Conservation (phyloP, 2,797 vertebrate genomes). For the Peromyscus aztecus region DNA sequence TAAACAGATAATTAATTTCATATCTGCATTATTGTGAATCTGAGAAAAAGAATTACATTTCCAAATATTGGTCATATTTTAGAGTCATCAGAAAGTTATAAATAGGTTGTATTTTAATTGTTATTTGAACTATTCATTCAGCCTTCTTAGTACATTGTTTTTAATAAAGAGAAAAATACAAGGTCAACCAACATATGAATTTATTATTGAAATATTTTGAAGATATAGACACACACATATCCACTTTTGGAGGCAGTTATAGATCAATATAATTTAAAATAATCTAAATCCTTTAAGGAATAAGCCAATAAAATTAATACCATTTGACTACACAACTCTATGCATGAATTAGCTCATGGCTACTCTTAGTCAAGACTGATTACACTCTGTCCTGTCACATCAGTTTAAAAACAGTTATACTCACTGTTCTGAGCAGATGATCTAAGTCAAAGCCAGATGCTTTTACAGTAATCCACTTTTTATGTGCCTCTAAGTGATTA, state of each 20-base stretch:
- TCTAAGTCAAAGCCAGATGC: neutral
- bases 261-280: neutral
- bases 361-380: neutral
- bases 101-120: neutral
- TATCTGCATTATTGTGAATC: neutral
- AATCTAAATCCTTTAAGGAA: neutral
- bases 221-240: neutral
- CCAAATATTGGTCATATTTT: neutral
- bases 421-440: neutral
- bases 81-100: neutral
- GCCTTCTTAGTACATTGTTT: neutral
- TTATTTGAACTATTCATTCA: neutral
- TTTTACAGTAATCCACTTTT: neutral
- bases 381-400: neutral
- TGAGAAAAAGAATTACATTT: neutral
- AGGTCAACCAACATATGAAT: neutral
- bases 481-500: neutral
- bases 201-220: neutral
- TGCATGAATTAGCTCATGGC: neutral
- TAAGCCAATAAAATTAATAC: neutral
- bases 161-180: neutral
- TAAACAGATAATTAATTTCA: neutral
- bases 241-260: neutral
- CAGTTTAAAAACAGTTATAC: neutral
- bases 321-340: neutral